Conservation (phyloP, 2,888 invertebrate species). For the Ichneumoninae sp. region DNA sequence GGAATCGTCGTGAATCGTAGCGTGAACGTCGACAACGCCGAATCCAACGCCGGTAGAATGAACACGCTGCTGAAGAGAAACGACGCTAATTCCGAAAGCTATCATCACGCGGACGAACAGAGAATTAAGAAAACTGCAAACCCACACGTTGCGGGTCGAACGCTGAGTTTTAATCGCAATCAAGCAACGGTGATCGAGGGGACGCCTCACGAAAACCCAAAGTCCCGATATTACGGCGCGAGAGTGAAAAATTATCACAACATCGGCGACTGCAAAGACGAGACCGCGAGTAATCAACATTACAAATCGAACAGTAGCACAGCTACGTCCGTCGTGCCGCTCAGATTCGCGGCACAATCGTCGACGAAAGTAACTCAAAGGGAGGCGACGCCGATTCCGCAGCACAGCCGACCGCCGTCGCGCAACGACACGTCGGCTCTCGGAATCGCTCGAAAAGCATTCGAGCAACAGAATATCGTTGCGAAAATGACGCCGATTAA, state of each 20-base stretch:
- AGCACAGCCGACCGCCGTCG: slow-evolving; percentile 66
- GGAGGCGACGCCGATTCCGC: slow-evolving; percentile 63
- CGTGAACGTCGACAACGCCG: background rate
- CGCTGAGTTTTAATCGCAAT: slow-evolving; percentile 17
- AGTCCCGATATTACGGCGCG: slow-evolving; percentile 71
- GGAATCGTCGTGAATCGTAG: slow-evolving; percentile 16
- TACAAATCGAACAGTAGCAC: slow-evolving; percentile 69
- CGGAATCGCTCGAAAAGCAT: slow-evolving; percentile 69
- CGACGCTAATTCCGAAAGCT: slow-evolving; percentile 15
- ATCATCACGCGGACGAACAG: slow-evolving; percentile 10
- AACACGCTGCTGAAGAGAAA: slow-evolving; percentile 29
- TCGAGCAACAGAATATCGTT: slow-evolving; percentile 70
- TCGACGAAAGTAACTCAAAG: slow-evolving; percentile 61
- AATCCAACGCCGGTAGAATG: background rate
- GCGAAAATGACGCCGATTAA: slow-evolving; percentile 75
- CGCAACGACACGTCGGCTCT: slow-evolving; percentile 69
- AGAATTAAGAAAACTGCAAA: slow-evolving; percentile 29
- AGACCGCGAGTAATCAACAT: slow-evolving; percentile 68
- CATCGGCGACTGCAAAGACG: slow-evolving; percentile 60
- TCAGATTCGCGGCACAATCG: slow-evolving; percentile 69
- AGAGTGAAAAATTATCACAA: slow-evolving; percentile 73
- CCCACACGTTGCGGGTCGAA: background rate
- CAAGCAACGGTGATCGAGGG: background rate
- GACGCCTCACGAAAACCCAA: slow-evolving; percentile 67
- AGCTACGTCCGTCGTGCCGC: slow-evolving; percentile 64